A percentile compares a stretch with the other conserved stretches of the same genome.
phyloP scores from a whole-genome alignment of 2,113 vertebrate species.

The Pteropus alecto region DNA sequence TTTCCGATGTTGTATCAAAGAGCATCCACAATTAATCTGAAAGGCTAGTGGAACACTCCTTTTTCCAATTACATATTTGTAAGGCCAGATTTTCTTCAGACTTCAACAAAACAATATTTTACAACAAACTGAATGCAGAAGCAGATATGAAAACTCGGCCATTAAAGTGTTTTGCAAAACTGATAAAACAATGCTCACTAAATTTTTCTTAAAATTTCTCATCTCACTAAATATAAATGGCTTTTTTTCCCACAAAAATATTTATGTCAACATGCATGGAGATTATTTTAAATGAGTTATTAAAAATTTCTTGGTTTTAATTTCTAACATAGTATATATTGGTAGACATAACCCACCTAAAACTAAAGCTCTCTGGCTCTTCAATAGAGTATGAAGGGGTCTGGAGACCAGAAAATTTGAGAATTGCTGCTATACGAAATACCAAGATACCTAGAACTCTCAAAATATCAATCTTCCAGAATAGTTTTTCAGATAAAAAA shows the following conservation, averaged over 20 bases:
- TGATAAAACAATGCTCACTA: background rate
- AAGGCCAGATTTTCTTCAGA: background rate
- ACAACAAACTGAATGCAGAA: background rate
- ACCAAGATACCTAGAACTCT: background rate
- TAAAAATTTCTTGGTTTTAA: background rate
- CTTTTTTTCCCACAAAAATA: background rate
- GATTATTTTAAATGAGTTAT: background rate
- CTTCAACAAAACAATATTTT: background rate
- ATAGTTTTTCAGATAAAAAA: background rate
- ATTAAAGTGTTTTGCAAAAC: background rate
- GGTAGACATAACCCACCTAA: background rate
- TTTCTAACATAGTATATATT: background rate
- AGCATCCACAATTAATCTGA: background rate
- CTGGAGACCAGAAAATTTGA: background rate
- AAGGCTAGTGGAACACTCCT: background rate
- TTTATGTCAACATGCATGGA: background rate
- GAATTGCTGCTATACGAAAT: background rate
- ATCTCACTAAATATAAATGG: background rate
- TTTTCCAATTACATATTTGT: conserved; percentile 1
- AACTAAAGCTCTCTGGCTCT: background rate
- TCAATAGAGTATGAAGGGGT: background rate
- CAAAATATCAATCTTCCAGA: background rate
- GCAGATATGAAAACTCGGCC: background rate
- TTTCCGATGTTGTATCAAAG: background rate
- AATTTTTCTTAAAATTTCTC: background rate